Base-by-base conservation (phyloP, 2,797 vertebrate species). In the Liparis tanakae region DNA sequence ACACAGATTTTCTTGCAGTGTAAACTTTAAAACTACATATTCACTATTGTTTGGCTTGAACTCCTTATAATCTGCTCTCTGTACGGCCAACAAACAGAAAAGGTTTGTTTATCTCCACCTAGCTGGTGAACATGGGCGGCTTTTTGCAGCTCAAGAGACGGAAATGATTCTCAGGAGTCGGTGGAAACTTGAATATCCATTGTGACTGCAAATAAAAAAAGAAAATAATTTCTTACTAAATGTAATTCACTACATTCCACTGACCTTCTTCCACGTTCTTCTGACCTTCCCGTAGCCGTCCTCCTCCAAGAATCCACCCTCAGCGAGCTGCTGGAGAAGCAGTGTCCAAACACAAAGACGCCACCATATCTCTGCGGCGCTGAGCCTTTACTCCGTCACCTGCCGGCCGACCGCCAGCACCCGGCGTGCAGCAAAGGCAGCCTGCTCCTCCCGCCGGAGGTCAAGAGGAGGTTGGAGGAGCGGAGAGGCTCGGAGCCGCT, bases 261-360 rank as follows among this genome's bases (percentile, higher is more conserved):
- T 72, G 22, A 64, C 0, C 10, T 33, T 67, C 46, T 62, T 37
- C 1, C 36, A 20, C 12, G 6, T 50, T 55, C 59, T 67, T 46
- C 54, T 50, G 63, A 17, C 25, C 39, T 70, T 73, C 33, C 61
- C 18, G n/a, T 51, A 99, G 98, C 97, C 34, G 95, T 99, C 44
- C 80, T 94, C 37, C 88, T 98, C 30, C 90, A 91, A 81, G 95
- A 95, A 18, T 91, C 95, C 0, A 36, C 87, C 9, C 85, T 96
- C 36, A 92, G 86, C 72, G 83, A 95, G 12, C 67, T 97, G 30
- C 20, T 86, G 43, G 78, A 82, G 34, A 88, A 85, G 54, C 85
- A 74, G 37, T 6, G 66, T 54, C 80, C 73, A n/a, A 72, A 81
- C 7, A 70, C 71, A 25, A 46, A 70, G 0, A 22, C 50, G 0